Base-by-base conservation (phyloP, 2,797 vertebrate genomes). In the Lepus townsendii region DNA sequence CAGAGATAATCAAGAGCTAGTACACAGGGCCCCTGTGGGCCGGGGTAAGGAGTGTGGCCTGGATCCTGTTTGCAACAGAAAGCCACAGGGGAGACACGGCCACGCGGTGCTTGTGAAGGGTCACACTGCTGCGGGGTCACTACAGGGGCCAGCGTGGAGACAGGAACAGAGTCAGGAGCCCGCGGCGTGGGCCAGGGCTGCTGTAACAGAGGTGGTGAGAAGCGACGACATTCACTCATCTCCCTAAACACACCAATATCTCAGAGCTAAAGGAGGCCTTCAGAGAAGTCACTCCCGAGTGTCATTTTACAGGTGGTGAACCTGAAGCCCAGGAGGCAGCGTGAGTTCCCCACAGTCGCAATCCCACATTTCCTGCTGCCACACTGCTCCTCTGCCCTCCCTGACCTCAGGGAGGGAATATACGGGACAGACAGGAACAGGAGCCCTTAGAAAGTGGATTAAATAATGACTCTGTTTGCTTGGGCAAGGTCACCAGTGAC, bases 121-220 rank as follows among this genome's bases (percentile, higher is more conserved):
- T 62, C 32, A 17, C 27, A 27, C 52, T 82, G 32, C 69, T 60
- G 17, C 30, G 20, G 22, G 17, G 27, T 54, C 30, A 47, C 6
- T 0, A 10, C 16, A 13, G 14, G n/a, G 12, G 38, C 69, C 71
- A 32, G 65, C 1, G 0, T 1, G 0, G 76, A 62, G 12, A 10
- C 47, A 78, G 69, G 78, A 38, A 87, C n/a, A 22, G 10, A 54
- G 65, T 30, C 12, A 60, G 50, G 12, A 79, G 27, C 38, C 32
- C 4, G 2, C 52, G 4, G 24, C 66, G 1, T 9, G 42, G 42
- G 42, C 17, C 32, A 42, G 17, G 17, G 38, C 5, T 24, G 3
- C 17, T 54, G 22, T 66, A n/a, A 71, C 22, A 90, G 22, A 76
- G 27, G 19, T 16, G 26, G 68, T 22, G 3, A 65, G 47, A 82